phyloP scores from a whole-genome alignment of 1,140 invertebrate genomes.

The Monochamus saltuarius region DNA sequence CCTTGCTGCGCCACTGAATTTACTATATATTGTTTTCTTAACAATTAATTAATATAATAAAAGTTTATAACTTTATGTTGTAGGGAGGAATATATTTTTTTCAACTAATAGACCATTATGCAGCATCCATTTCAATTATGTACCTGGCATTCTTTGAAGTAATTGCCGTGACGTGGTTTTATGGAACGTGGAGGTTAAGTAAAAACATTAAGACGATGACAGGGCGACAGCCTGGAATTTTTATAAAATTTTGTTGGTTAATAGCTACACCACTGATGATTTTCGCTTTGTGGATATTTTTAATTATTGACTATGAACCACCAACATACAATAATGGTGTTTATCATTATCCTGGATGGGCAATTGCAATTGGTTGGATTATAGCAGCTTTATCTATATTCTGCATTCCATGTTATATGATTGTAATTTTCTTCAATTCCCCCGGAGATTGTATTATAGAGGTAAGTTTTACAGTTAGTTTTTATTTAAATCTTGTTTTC shows the following conservation, averaged over 20 bases:
- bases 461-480: slow-evolving; percentile 56
- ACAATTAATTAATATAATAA: too few species aligned
- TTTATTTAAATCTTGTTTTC: too few species aligned
- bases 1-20: too few species aligned
- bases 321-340: slow-evolving; percentile 76
- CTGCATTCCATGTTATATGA: slow-evolving; percentile 82
- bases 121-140: slow-evolving; percentile 87
- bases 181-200: slow-evolving; percentile 78
- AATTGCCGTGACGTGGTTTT: slow-evolving; percentile 87
- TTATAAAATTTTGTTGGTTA: slow-evolving; percentile 85
- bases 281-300: slow-evolving; percentile 83
- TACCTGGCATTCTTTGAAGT: slow-evolving; percentile 91
- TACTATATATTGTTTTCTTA: too few species aligned
- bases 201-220: slow-evolving; percentile 88
- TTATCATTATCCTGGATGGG: slow-evolving; percentile 82
- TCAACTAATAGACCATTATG: slow-evolving; percentile 90
- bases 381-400: slow-evolving; percentile 78
- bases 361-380: slow-evolving; percentile 82
- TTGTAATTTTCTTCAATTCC: slow-evolving; percentile 69
- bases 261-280: slow-evolving; percentile 77
- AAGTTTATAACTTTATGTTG: slow-evolving; percentile 23
- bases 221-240: slow-evolving; percentile 72
- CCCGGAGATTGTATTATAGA: slow-evolving; percentile 70
- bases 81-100: slow-evolving; percentile 92
- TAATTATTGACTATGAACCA: slow-evolving; percentile 81